A percentile compares a stretch with the other conserved stretches of the same genome.
Conservation (phyloP, 2,113 vertebrate genomes). For the Cichladusa arquata region DNA sequence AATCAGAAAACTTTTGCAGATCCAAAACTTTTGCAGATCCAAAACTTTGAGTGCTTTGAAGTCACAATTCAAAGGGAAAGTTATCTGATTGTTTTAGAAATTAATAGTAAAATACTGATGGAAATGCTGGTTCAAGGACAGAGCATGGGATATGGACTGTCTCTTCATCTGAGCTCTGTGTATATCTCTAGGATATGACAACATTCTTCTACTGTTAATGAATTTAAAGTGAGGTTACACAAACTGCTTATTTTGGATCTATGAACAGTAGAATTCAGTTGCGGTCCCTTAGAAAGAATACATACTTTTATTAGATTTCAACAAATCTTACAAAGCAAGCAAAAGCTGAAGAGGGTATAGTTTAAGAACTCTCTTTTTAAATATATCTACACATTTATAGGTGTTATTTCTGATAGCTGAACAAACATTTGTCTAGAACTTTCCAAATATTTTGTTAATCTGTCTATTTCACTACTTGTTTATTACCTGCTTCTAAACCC, state of each 20-base stretch:
- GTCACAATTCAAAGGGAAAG: slow-evolving; percentile 5
- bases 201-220: not conserved
- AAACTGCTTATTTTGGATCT: not conserved
- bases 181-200: not conserved
- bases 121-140: not conserved
- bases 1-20: not conserved
- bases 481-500: not conserved
- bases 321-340: not conserved
- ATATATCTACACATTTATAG: not conserved
- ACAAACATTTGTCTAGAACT: not conserved
- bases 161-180: not conserved
- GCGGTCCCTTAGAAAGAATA: not conserved
- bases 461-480: not conserved
- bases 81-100: slow-evolving; percentile 5
- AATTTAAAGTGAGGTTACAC: not conserved
- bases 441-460: not conserved
- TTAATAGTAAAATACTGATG: not conserved
- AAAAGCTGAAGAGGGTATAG: not conserved
- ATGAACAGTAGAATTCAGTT: not conserved
- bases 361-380: not conserved
- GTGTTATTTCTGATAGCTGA: not conserved
- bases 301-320: not conserved
- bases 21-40: not conserved
- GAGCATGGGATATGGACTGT: not conserved
- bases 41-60: slow-evolving; percentile 29